Evolutionary conservation across 2,113 vertebrate genomes (phyloP).

Genomic region (Cyphotilapia sp.): DNA sequence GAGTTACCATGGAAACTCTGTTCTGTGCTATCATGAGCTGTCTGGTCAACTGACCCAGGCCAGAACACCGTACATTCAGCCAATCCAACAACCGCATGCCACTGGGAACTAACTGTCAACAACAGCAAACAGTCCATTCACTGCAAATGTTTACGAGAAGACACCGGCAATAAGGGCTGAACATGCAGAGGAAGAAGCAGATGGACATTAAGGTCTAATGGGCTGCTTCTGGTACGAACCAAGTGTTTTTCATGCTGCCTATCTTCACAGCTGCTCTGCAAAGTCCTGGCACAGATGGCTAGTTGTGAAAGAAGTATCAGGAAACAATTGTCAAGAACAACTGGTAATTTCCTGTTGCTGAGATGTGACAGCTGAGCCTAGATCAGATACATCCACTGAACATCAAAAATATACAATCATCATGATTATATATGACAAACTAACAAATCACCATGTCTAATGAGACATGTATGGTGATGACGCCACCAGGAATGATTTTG

Average conservation of each 20-base stretch:
- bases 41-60: background rate
- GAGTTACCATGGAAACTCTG: constrained; percentile 49
- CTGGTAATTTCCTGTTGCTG: background rate
- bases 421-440: background rate
- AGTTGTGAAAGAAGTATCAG: background rate
- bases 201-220: constrained; percentile 34
- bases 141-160: background rate
- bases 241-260: background rate
- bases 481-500: fast-evolving
- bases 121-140: constrained; percentile 10
- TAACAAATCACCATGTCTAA: background rate
- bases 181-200: background rate
- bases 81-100: background rate
- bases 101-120: background rate
- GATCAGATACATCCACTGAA: background rate
- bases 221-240: background rate
- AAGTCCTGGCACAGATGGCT: background rate
- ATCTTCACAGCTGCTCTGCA: background rate
- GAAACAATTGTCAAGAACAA: background rate
- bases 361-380: background rate
- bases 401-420: background rate
- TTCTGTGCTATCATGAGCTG: background rate
- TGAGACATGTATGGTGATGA: background rate
- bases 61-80: background rate
- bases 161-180: background rate